Evolutionary conservation across 2,888 invertebrate species (phyloP).

Genomic region (Calephelis perditalis): DNA sequence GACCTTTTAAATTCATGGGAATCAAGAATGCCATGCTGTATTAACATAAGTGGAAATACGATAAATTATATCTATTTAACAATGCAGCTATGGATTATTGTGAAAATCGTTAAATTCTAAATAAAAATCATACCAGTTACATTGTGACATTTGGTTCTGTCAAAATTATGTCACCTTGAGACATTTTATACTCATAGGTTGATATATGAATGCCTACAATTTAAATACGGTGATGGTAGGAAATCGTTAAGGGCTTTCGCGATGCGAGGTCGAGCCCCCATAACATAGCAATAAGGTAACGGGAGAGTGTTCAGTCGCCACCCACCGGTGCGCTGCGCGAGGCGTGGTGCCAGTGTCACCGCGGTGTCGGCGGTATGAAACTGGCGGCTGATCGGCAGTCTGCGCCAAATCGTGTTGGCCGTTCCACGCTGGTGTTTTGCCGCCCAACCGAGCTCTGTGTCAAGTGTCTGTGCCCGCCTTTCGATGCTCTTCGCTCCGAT

Average conservation of each 20-base stretch:
- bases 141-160: not conserved
- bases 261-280: conserved; percentile 65
- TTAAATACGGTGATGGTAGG: conserved; percentile 31
- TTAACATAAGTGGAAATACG: too few relatives aligned
- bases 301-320: conserved; percentile 68
- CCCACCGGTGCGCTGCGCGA: conserved; percentile 70
- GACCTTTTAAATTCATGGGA: too few relatives aligned
- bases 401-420: conserved; percentile 65
- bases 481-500: conserved; percentile 76
- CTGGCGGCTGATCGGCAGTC: conserved; percentile 56
- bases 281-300: conserved; percentile 74
- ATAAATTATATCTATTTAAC: too few relatives aligned
- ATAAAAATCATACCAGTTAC: not conserved
- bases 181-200: not conserved
- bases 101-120: too few relatives aligned
- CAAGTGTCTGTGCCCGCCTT: conserved; percentile 61
- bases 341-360: conserved; percentile 68
- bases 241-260: conserved; percentile 49
- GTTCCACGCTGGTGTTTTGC: conserved; percentile 51
- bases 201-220: conserved; percentile 17
- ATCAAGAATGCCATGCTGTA: too few relatives aligned
- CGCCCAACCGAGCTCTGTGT: conserved; percentile 41
- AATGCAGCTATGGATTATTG: too few relatives aligned
- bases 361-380: conserved; percentile 52
- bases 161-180: not conserved